Base-by-base conservation (phyloP, 64 coral and sea anemone genomes). In the Pocillopora damicornis region DNA sequence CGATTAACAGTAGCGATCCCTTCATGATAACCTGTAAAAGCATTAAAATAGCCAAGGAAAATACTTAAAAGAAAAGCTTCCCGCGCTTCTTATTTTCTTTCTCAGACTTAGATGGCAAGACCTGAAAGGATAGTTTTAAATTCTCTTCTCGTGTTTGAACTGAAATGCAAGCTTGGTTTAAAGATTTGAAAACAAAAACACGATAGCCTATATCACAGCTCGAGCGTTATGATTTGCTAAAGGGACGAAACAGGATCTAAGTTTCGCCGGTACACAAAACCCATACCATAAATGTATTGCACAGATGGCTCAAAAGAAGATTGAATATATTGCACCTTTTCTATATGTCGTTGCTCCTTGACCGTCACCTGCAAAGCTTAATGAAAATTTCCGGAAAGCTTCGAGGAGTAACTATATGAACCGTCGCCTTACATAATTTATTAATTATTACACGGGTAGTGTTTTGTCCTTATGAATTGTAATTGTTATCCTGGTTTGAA, bases 151-250 rank as follows among this genome's bases (percentile, higher is more conserved):
- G 20, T 8, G 11, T 11, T 71, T 71, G 67, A 25, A 25, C 11
- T 71, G 9, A 71, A 71, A 71, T 23, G 67, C 18, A n/a, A 71
- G 18, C n/a, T 23, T 71, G 67, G 67, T 71, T 71, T 11, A 71
- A n/a, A 69, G 66, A 23, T 69, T n/a, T 69, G 66, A 69, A 71
- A 71, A 71, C n/a, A 71, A 71, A 71, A 71, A 71, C n/a, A 23
- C 30, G 5, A 23, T 71, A 71, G 67, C 67, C 6, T 25, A 1
- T 71, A 23, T 23, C 10, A 20, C 0, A 23, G n/a, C 13, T 25
- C 25, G 22, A 1, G 9, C 23, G 10, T 63, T 51, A 51, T 4
- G 42, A 51, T 51, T 51, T 51, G 2, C 42, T 51, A 51, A 51
- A 2, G 42, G 3, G 42, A 51, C 42, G 42, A 51, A 51, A 51